Evolutionary conservation across 30 jellyfish, hydroid and myxozoan species (phyloP).

Genomic region (Chironex yamaguchii): DNA sequence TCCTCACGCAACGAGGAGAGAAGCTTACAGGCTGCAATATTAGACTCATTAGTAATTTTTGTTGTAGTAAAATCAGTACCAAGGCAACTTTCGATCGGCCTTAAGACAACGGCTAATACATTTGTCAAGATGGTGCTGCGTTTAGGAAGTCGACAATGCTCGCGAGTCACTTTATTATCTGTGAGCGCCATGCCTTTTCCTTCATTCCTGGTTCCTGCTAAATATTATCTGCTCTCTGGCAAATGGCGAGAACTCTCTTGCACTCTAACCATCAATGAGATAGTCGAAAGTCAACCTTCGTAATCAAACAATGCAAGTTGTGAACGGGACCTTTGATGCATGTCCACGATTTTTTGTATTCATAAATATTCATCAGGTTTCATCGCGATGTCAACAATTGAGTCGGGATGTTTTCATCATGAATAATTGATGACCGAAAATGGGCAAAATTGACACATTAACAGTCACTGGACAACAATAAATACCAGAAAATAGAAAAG

Average conservation of each 20-base stretch:
- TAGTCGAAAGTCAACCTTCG: no score
- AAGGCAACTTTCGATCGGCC: constrained; percentile 32
- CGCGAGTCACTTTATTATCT: constrained; percentile 51
- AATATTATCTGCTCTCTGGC: no score
- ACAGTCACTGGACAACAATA: no score
- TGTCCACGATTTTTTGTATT: background rate
- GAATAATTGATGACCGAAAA: background rate
- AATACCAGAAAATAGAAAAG: no score
- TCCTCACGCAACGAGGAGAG: constrained; percentile 54
- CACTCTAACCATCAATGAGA: background rate
- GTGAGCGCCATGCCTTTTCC: constrained; percentile 27
- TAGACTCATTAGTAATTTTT: background rate
- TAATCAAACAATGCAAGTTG: no score
- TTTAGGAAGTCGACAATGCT: constrained; percentile 43
- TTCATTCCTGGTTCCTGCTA: no score
- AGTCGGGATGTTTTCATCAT: background rate
- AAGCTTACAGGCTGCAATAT: constrained; percentile 34
- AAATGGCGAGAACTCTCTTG: background rate
- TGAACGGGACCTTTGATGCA: background rate
- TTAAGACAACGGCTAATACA: constrained; percentile 42
- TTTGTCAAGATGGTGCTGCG: constrained; percentile 33
- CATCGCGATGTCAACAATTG: background rate
- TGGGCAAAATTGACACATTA: background rate
- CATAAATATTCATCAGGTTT: background rate
- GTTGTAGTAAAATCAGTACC: background rate